A percentile compares a stretch with the other conserved stretches of the same genome.
phyloP scores from a whole-genome alignment of 2,113 vertebrate species.

The Nesospiza acunhae region DNA sequence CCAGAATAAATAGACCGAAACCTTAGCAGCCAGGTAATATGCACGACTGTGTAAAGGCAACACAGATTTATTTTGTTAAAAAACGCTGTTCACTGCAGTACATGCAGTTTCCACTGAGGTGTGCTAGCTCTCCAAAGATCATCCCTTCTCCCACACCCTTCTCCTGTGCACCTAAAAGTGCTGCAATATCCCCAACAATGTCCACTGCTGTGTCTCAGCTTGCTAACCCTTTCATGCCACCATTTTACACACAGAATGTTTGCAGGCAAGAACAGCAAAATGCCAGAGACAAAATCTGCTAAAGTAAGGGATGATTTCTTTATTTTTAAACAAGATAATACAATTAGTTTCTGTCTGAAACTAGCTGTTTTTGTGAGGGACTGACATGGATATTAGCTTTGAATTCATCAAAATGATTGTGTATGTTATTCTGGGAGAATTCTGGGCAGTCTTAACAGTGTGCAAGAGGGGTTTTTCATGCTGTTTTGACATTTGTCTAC shows the following conservation, averaged over 20 bases:
- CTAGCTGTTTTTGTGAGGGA: not conserved
- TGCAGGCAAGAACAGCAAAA: not conserved
- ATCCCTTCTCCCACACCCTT: not conserved
- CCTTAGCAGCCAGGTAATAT: not conserved
- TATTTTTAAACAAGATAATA: not conserved
- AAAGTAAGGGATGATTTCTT: constrained; percentile 34
- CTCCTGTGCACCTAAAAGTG: not conserved
- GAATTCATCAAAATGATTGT: not conserved
- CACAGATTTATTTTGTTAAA: not conserved
- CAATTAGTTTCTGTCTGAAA: constrained; percentile 30
- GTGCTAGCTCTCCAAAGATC: constrained; percentile 68
- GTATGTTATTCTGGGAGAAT: not conserved
- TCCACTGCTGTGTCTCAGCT: not conserved
- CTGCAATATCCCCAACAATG: not conserved
- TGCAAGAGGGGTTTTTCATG: constrained; percentile 7
- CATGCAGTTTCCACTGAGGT: constrained; percentile 60
- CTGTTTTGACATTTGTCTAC: constrained; percentile 53
- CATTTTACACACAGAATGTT: constrained; percentile 24
- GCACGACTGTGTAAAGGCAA: not conserved
- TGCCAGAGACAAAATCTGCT: not conserved
- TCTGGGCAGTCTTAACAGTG: not conserved
- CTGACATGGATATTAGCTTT: constrained; percentile 16
- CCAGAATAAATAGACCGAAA: not conserved
- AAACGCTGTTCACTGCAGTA: not conserved
- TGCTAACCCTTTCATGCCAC: constrained; percentile 23